phyloP scores from a whole-genome alignment of 2,888 invertebrate species.

The Cordylochernes scorpioides region DNA sequence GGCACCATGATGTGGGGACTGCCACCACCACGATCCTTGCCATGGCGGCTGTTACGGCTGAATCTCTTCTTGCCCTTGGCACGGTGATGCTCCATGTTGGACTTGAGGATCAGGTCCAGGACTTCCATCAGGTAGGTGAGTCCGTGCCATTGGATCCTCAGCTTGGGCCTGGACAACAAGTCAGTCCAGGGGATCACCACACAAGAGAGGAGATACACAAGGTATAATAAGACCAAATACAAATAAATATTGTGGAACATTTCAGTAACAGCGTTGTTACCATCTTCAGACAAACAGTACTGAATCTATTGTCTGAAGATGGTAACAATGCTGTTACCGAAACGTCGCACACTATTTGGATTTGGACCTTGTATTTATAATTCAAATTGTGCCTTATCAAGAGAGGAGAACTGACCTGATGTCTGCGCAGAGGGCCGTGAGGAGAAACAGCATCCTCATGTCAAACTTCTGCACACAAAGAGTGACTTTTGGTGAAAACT shows the following conservation, averaged over 20 bases:
- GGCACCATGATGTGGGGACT: constrained; percentile 3
- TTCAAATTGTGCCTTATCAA: too few species aligned
- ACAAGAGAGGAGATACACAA: too few species aligned
- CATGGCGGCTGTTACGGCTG: constrained; percentile 2
- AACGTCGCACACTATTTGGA: too few species aligned
- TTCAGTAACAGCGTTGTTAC: too few species aligned
- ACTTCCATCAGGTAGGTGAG: constrained; percentile 26
- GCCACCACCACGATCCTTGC: background rate
- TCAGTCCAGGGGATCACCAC: too few species aligned
- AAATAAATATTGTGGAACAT: too few species aligned
- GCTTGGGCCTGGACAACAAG: constrained; percentile 19
- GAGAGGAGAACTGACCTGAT: constrained; percentile 22
- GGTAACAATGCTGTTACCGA: too few species aligned
- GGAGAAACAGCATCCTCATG: constrained; percentile 57
- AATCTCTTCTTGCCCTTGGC: constrained; percentile 4
- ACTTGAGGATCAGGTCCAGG: constrained; percentile 23
- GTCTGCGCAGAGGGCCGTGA: constrained; percentile 51
- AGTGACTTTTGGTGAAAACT: background rate
- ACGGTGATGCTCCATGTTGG: constrained; percentile 10
- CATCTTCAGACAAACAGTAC: too few species aligned
- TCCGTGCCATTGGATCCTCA: constrained; percentile 24
- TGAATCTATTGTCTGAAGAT: too few species aligned
- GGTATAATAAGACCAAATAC: too few species aligned
- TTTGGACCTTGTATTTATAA: too few species aligned
- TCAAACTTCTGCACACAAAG: constrained; percentile 35